These are phyloP conservation scores for Lacanobia wlatinum DNA, from an alignment of 2,888 invertebrate species.

Conservation along the genomic window DNA sequence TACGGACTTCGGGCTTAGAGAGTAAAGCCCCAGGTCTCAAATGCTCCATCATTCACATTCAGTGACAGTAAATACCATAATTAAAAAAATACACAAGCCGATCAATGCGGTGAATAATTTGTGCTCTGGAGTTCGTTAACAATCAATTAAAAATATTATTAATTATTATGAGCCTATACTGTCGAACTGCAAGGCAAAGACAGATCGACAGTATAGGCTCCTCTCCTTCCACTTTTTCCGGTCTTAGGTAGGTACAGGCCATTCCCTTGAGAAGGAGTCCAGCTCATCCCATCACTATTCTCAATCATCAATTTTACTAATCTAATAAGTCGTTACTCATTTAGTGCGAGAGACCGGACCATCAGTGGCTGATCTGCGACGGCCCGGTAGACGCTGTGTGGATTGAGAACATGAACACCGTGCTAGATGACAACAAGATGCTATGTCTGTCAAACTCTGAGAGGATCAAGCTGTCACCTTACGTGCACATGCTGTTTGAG, in stretches of 20 bases:
- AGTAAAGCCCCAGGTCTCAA: too few species aligned
- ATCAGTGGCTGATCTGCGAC: constrained; percentile 98
- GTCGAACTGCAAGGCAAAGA: neutral
- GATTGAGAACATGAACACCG: constrained; percentile 98
- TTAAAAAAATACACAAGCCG: too few species aligned
- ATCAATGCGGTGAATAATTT: neutral
- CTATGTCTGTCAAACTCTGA: constrained; percentile 97
- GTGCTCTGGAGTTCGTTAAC: neutral
- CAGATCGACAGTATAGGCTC: neutral
- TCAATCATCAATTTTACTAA: neutral
- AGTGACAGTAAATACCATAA: too few species aligned
- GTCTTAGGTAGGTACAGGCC: neutral
- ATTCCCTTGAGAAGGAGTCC: neutral
- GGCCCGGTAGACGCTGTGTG: constrained; percentile 98
- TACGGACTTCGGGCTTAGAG: too few species aligned
- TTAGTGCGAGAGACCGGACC: constrained; percentile 91
- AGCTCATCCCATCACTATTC: neutral
- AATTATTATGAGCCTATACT: neutral
- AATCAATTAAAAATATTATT: neutral
- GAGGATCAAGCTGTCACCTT: constrained; percentile 96
- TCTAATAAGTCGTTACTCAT: neutral
- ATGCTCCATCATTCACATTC: too few species aligned
- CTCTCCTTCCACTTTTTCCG: neutral
- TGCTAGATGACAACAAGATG: constrained; percentile 98
- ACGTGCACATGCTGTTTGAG: constrained; percentile 97